A percentile compares a stretch with the other conserved stretches of the same genome.
These are phyloP conservation scores for Lepas anatifera DNA, from an alignment of 2,888 invertebrate species.

Conservation along the genomic window DNA sequence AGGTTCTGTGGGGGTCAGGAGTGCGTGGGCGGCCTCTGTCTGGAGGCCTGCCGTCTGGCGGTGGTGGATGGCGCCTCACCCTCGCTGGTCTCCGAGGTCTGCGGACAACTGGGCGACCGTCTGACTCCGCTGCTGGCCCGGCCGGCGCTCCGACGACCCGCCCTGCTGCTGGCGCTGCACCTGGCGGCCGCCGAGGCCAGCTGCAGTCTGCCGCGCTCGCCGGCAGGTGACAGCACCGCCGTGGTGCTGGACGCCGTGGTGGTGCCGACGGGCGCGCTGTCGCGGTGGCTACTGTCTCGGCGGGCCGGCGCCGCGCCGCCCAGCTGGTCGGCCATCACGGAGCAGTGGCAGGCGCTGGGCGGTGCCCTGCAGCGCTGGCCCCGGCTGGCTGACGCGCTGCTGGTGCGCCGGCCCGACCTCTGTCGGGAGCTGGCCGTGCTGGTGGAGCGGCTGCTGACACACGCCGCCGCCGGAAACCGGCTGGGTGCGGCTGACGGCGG, in stretches of 20 bases:
- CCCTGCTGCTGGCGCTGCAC: not conserved
- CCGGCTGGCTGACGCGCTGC: not conserved
- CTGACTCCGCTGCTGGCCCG: not conserved
- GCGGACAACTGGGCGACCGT: not conserved
- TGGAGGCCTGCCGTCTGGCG: not conserved
- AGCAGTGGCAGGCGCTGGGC: not conserved
- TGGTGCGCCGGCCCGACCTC: not conserved
- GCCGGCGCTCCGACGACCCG: not conserved
- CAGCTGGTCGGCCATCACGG: no score
- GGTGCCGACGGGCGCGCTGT: not conserved
- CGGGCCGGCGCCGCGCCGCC: not conserved
- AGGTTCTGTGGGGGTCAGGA: no score
- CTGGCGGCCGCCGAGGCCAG: constrained; percentile 1
- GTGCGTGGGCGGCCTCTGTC: not conserved
- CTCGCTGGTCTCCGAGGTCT: not conserved
- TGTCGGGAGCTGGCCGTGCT: not conserved
- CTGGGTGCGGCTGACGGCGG: no score
- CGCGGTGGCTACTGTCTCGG: not conserved
- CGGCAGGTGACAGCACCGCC: not conserved
- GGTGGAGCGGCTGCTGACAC: not conserved
- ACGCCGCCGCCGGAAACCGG: not conserved
- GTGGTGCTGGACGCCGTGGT: not conserved
- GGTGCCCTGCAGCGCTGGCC: not conserved
- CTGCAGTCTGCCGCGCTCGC: not conserved
- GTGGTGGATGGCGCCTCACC: not conserved